phyloP scores from a whole-genome alignment of 2,113 vertebrate species.

The Chamaea fasciata region DNA sequence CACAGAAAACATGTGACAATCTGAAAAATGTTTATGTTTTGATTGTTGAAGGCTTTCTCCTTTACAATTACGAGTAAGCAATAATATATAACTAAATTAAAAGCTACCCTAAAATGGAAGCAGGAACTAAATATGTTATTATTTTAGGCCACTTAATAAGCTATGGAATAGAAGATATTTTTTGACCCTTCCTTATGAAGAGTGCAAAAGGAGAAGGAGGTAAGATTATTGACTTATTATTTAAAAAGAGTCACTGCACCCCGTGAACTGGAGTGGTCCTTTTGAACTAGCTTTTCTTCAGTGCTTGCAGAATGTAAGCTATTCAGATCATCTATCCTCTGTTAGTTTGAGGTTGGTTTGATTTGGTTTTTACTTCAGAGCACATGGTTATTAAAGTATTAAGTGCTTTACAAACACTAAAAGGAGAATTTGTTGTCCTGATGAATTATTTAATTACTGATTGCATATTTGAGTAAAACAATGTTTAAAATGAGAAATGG shows the following conservation, averaged over 20 bases:
- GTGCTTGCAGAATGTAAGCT: not conserved
- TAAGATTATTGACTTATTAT: conserved; percentile 14
- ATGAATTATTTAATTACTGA: not conserved
- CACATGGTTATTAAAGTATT: not conserved
- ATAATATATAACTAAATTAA: not conserved
- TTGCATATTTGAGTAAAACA: not conserved
- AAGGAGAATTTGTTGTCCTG: not conserved
- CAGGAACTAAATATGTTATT: conserved; percentile 10
- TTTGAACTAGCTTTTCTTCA: not conserved
- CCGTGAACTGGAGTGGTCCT: not conserved
- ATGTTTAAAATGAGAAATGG: not conserved
- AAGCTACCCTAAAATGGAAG: not conserved
- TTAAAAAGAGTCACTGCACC: not conserved
- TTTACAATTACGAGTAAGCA: conserved; percentile 89
- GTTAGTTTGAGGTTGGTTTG: not conserved
- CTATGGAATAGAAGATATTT: conserved; percentile 87
- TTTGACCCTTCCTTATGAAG: conserved; percentile 87
- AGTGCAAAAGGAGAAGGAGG: conserved; percentile 88
- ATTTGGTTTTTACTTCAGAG: not conserved
- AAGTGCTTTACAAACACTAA: not conserved
- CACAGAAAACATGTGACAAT: not conserved
- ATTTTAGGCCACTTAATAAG: conserved; percentile 80
- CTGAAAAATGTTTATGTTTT: conserved; percentile 69
- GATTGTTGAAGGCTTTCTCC: conserved; percentile 92
- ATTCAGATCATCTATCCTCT: not conserved